phyloP scores from a whole-genome alignment of 2,888 invertebrate genomes.

The Gastrophysa polygoni region DNA sequence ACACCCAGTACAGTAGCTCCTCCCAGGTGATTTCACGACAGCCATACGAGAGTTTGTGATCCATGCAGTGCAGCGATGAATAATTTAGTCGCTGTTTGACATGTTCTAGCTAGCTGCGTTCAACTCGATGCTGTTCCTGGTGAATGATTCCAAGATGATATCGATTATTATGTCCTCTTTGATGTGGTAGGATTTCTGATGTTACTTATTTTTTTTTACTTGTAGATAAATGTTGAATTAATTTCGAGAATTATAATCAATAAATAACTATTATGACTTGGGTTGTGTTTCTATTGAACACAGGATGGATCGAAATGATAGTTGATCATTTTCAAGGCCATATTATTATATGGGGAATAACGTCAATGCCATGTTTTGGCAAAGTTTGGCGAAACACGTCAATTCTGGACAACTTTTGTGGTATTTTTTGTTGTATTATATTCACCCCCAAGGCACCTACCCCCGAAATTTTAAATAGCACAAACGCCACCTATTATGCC shows the following conservation, averaged over 20 bases:
- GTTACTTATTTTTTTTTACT: conserved; percentile 29
- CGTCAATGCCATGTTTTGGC: too few relatives aligned
- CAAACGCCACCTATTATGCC: too few relatives aligned
- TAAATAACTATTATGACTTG: conserved; percentile 25
- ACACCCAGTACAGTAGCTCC: conserved; percentile 97
- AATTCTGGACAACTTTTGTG: too few relatives aligned
- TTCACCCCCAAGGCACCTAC: too few relatives aligned
- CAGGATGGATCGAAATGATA: too few relatives aligned
- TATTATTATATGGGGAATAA: too few relatives aligned
- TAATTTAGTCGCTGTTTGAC: conserved; percentile 13
- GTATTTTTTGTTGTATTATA: too few relatives aligned
- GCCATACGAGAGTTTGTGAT: conserved; percentile 88
- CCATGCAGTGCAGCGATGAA: conserved; percentile 25
- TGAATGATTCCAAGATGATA: too few relatives aligned
- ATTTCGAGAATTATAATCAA: conserved; percentile 27
- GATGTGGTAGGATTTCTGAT: conserved; percentile 20
- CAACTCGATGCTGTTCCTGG: conserved; percentile 1
- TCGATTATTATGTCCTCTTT: background rate
- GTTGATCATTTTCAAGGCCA: too few relatives aligned
- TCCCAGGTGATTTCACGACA: conserved; percentile 90
- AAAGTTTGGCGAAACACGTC: too few relatives aligned
- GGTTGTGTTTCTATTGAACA: background rate
- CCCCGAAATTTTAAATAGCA: too few relatives aligned
- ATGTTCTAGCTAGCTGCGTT: conserved; percentile 12
- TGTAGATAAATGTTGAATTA: conserved; percentile 16